phyloP scores from a whole-genome alignment of 2,888 invertebrate species.

The Lepidocyrtoides sp. region DNA sequence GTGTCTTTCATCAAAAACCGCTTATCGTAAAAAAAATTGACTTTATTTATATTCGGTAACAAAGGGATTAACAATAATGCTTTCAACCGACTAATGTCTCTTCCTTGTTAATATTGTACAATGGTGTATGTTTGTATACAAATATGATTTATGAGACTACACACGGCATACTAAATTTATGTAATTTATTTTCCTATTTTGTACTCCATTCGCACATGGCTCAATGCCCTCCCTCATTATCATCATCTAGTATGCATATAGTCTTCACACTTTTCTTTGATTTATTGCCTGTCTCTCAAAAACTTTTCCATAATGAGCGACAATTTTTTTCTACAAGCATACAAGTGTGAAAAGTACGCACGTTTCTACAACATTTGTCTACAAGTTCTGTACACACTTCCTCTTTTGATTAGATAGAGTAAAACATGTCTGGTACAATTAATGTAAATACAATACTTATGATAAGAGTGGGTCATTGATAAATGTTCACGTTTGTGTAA shows the following conservation, averaged over 20 bases:
- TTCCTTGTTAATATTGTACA: no score
- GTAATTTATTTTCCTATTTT: background rate
- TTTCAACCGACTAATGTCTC: no score
- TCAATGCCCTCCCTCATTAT: conserved; percentile 56
- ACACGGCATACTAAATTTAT: background rate
- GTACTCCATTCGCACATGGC: no score
- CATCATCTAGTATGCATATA: conserved; percentile 22
- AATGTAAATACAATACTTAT: conserved; percentile 8
- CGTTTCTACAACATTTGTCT: no score
- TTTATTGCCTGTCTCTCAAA: conserved; percentile 49
- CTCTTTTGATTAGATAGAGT: conserved; percentile 53
- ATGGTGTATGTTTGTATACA: no score
- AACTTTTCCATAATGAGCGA: conserved; percentile 34
- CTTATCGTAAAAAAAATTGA: background rate
- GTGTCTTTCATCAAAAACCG: background rate
- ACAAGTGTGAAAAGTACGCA: background rate
- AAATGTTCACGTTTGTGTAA: background rate
- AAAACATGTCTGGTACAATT: conserved; percentile 8
- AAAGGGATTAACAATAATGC: no score
- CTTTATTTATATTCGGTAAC: background rate
- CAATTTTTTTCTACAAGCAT: no score
- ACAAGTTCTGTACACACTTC: conserved; percentile 45
- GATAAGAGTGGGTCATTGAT: background rate
- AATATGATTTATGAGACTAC: background rate
- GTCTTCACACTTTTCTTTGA: conserved; percentile 38